phyloP scores from a whole-genome alignment of 2,888 invertebrate genomes.

The Cyaniris semiargus region DNA sequence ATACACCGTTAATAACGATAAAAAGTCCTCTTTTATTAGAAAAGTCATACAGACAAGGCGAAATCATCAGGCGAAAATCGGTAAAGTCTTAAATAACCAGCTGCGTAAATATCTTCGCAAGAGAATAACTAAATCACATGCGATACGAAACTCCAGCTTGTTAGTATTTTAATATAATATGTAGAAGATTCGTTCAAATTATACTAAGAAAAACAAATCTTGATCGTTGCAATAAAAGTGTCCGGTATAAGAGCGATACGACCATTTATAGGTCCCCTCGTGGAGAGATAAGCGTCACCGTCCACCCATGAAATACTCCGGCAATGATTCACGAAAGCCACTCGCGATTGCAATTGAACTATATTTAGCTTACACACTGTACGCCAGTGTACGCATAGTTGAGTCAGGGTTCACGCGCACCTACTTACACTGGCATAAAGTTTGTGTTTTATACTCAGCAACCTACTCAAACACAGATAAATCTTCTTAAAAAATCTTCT shows the following conservation, averaged over 20 bases:
- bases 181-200: neutral
- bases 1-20: too few species aligned
- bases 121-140: too few species aligned
- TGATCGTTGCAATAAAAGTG: conserved; percentile 5
- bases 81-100: too few species aligned
- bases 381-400: conserved; percentile 37
- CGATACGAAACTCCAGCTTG: too few species aligned
- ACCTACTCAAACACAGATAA: too few species aligned
- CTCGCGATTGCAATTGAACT: conserved; percentile 41
- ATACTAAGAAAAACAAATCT: neutral
- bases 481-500: neutral
- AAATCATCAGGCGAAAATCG: too few species aligned
- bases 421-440: conserved; percentile 12
- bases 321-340: conserved; percentile 39
- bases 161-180: too few species aligned
- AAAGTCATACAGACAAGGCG: too few species aligned
- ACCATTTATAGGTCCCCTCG: conserved; percentile 26
- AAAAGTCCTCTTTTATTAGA: too few species aligned
- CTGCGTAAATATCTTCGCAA: too few species aligned
- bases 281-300: conserved; percentile 32
- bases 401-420: conserved; percentile 35
- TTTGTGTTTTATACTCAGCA: neutral
- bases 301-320: conserved; percentile 38
- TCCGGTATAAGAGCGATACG: neutral
- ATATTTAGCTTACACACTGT: conserved; percentile 41